Percentiles rank a stretch among this genome's conserved stretches.
These are phyloP conservation scores for Loxodonta africana DNA, from an alignment of 2,113 vertebrate species.

Conservation along the genomic window DNA sequence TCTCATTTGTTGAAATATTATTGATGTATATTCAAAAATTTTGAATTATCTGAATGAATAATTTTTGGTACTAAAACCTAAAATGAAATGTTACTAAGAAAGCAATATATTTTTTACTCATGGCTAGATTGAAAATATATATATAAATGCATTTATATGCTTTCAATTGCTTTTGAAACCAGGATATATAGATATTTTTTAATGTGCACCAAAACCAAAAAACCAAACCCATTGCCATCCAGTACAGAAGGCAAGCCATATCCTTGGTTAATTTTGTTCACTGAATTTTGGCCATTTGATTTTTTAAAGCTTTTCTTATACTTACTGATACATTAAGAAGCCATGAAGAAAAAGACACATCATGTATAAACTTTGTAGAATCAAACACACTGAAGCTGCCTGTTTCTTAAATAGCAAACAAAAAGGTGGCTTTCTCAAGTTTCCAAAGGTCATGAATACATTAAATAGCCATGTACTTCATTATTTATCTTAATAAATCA, in stretches of 20 bases:
- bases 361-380: neutral
- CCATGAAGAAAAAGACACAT: neutral
- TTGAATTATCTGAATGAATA: conserved; percentile 5
- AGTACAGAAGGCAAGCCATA: neutral
- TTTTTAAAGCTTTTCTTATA: conserved; percentile 16
- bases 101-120: neutral
- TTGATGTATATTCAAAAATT: neutral
- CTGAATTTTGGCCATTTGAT: neutral
- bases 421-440: neutral
- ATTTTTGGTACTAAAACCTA: conserved; percentile 27
- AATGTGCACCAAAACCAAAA: neutral
- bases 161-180: neutral
- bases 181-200: neutral
- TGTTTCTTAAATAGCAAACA: neutral
- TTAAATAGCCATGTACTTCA: neutral
- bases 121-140: neutral
- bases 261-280: neutral
- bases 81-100: neutral
- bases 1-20: conserved; percentile 1
- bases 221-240: no score
- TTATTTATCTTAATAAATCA: neutral
- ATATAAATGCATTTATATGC: neutral
- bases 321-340: neutral
- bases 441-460: neutral
- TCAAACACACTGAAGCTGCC: neutral